These are phyloP conservation scores for Drosophila neoperkinsi DNA, from an alignment of 2,888 invertebrate genomes.

Conservation along the genomic window DNA sequence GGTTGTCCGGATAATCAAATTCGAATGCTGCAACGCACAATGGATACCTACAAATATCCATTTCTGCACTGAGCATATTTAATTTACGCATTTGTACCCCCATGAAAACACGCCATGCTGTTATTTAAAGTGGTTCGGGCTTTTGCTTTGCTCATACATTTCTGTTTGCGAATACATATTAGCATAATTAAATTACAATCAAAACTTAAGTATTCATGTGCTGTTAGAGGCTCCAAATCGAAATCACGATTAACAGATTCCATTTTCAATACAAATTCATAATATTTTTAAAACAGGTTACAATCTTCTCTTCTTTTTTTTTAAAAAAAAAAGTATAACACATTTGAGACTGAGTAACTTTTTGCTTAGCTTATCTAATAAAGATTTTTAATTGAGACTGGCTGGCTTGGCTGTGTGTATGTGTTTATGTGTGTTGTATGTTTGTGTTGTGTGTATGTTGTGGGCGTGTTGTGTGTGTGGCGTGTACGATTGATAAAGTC, in stretches of 20 bases:
- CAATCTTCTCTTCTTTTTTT: slow-evolving; percentile 3
- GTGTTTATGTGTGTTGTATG: slow-evolving; percentile 2
- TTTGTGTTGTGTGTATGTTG: neutral
- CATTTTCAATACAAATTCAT: slow-evolving; percentile 40
- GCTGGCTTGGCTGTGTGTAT: slow-evolving; percentile 51
- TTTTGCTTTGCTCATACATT: slow-evolving; percentile 30
- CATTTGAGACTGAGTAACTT: slow-evolving; percentile 61
- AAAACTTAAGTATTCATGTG: slow-evolving; percentile 45
- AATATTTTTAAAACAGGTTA: slow-evolving; percentile 56
- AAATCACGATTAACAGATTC: slow-evolving; percentile 58
- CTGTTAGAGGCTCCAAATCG: slow-evolving; percentile 67
- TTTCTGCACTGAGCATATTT: neutral
- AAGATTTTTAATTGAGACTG: slow-evolving; percentile 75
- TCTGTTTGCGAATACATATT: slow-evolving; percentile 54
- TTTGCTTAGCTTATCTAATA: slow-evolving; percentile 72
- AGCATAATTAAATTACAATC: slow-evolving; percentile 60
- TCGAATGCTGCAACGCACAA: neutral
- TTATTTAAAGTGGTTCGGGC: slow-evolving; percentile 55
- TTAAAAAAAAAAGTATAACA: slow-evolving; percentile 42
- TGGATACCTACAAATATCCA: neutral
- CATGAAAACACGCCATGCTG: neutral
- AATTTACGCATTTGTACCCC: neutral
- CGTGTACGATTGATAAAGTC: slow-evolving; percentile 28
- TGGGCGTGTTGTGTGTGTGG: neutral
- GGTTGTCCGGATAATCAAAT: slow-evolving; percentile 4